Conservation (phyloP, 2,888 invertebrate genomes). For the Diaphora mendica region DNA sequence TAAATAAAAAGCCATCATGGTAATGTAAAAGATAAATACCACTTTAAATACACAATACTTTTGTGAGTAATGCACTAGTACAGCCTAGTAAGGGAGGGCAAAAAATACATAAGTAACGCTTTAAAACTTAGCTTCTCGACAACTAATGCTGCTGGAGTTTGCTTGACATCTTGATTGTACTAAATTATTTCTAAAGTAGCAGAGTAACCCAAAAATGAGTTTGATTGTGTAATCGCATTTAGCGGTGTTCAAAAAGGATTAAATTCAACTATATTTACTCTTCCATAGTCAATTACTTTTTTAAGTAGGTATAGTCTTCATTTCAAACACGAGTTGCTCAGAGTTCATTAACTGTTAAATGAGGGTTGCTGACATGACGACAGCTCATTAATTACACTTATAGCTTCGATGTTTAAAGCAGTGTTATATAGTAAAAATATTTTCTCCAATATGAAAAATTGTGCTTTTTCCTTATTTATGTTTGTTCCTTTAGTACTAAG, state of each 20-base stretch:
- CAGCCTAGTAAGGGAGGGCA: too few relatives aligned
- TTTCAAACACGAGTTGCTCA: neutral
- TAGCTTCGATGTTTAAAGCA: neutral
- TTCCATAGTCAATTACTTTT: neutral
- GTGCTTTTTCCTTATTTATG: neutral
- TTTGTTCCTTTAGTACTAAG: neutral
- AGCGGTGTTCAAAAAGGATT: neutral
- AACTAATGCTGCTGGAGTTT: neutral
- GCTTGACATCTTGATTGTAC: neutral
- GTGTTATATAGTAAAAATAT: neutral
- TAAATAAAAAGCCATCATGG: neutral
- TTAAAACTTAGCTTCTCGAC: neutral
- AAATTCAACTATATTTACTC: neutral
- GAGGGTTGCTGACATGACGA: neutral
- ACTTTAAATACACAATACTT: too few relatives aligned
- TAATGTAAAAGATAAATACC: neutral
- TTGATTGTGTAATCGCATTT: neutral
- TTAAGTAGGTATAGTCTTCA: neutral
- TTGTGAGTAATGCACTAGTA: too few relatives aligned
- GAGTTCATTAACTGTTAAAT: neutral
- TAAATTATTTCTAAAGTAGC: neutral
- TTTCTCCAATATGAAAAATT: neutral
- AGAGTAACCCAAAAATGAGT: neutral
- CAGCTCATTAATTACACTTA: neutral
- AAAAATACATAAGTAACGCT: neutral